These are phyloP conservation scores for Ceriagrion tenellum DNA, from an alignment of 2,888 invertebrate genomes.

Conservation along the genomic window DNA sequence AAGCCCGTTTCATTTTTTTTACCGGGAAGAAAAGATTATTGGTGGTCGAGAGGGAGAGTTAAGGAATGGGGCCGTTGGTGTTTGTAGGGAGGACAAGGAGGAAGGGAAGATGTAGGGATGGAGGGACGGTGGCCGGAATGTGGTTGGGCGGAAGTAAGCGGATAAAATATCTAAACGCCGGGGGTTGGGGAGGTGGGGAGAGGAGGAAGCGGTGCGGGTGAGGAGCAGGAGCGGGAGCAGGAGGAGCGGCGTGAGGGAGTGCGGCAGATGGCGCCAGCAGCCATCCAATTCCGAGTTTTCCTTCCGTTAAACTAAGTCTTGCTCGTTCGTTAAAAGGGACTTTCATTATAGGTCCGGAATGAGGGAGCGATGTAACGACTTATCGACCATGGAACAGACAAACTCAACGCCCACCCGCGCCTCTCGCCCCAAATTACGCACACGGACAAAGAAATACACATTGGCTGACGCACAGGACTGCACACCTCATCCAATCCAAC, in stretches of 20 bases:
- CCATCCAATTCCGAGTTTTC: conserved; percentile 64
- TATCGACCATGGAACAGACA: conserved; percentile 22
- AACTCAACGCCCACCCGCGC: background rate
- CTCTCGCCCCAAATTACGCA: background rate
- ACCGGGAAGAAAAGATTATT: conserved; percentile 14
- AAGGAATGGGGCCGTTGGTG: background rate
- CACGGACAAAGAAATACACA: no score
- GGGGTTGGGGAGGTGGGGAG: background rate
- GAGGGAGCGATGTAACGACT: conserved; percentile 38
- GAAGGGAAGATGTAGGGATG: background rate
- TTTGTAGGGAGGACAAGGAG: background rate
- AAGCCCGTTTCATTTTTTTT: background rate
- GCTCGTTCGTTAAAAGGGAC: conserved; percentile 39
- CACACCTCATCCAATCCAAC: no score
- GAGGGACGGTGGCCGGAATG: background rate
- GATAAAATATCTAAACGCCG: background rate
- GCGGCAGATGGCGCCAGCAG: conserved; percentile 52
- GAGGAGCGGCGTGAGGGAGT: background rate
- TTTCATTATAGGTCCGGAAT: conserved; percentile 59
- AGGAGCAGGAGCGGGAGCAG: background rate
- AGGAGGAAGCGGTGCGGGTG: no score
- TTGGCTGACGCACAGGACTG: no score
- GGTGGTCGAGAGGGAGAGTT: conserved; percentile 12
- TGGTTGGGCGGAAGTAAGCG: background rate
- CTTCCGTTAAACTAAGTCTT: conserved; percentile 54